Conservation (phyloP, 2,888 invertebrate genomes). For the Leucophenga maculata region DNA sequence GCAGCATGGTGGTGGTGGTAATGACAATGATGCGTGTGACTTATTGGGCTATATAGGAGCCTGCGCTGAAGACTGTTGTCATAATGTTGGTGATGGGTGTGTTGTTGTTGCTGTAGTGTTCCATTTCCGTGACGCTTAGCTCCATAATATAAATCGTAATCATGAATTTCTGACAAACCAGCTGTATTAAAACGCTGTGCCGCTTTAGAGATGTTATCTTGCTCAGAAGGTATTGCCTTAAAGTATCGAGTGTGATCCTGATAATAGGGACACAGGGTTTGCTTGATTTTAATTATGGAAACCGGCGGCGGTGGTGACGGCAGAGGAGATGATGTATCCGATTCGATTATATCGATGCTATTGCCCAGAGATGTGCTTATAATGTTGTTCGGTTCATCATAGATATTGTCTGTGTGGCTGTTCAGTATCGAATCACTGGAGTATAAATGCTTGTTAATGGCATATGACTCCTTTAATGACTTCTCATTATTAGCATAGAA, state of each 20-base stretch:
- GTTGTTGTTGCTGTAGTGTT: conserved; percentile 47
- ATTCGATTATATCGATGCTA: conserved; percentile 65
- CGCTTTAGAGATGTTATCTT: conserved; percentile 66
- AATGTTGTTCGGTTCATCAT: conserved; percentile 71
- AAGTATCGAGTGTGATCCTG: conserved; percentile 69
- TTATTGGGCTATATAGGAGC: conserved; percentile 69
- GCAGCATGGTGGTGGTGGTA: conserved; percentile 53
- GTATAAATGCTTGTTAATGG: conserved; percentile 68
- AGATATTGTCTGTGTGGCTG: conserved; percentile 70
- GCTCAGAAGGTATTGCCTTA: conserved; percentile 69
- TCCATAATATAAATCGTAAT: conserved; percentile 71
- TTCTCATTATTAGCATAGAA: conserved; percentile 44
- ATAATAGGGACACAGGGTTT: conserved; percentile 67
- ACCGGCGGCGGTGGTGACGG: conserved; percentile 64
- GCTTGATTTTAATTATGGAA: conserved; percentile 61
- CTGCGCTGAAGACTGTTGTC: conserved; percentile 62
- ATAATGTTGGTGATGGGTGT: conserved; percentile 43
- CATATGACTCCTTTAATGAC: conserved; percentile 65
- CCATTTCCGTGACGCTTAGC: conserved; percentile 54
- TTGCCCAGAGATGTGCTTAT: conserved; percentile 67
- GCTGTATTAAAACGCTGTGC: conserved; percentile 66
- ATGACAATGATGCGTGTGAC: conserved; percentile 67
- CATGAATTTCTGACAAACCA: conserved; percentile 69
- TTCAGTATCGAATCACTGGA: conserved; percentile 71
- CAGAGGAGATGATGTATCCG: conserved; percentile 60